A percentile compares a stretch with the other conserved stretches of the same genome.
phyloP scores from a whole-genome alignment of 1,140 invertebrate genomes.

The Glossosoma conforme region DNA sequence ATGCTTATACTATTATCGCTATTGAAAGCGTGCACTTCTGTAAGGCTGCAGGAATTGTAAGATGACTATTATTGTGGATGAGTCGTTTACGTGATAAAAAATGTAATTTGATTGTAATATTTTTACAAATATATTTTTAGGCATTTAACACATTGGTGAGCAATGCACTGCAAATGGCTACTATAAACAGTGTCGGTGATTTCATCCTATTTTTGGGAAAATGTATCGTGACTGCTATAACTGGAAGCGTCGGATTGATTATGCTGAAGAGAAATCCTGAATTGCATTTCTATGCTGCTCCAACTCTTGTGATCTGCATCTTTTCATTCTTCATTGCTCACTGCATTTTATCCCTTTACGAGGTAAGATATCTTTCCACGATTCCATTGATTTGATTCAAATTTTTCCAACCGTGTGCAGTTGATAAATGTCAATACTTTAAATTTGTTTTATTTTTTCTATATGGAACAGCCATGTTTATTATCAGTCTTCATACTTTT shows the following conservation, averaged over 20 bases:
- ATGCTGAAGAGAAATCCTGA: constrained; percentile 67
- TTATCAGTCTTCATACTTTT: constrained; percentile 1
- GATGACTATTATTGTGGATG: too few species aligned
- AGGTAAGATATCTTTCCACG: too few species aligned
- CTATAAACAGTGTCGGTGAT: constrained; percentile 90
- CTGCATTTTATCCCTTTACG: constrained; percentile 88
- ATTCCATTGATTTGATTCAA: too few species aligned
- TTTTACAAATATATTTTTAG: constrained; percentile 43
- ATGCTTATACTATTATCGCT: constrained; percentile 87
- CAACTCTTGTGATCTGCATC: constrained; percentile 80
- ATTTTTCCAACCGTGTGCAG: too few species aligned
- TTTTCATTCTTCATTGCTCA: constrained; percentile 92
- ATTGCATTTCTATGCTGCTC: constrained; percentile 77
- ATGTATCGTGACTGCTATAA: constrained; percentile 77
- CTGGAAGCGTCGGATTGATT: constrained; percentile 67
- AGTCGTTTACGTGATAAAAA: background rate
- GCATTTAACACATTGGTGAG: constrained; percentile 78
- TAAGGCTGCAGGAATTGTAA: constrained; percentile 72
- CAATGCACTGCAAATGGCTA: constrained; percentile 83
- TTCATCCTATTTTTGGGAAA: constrained; percentile 93
- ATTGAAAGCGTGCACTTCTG: constrained; percentile 82
- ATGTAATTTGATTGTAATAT: background rate
- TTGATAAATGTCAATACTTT: too few species aligned
- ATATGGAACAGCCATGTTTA: background rate
- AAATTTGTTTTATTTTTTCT: too few species aligned